These are phyloP conservation scores for Griposia aprilina DNA, from an alignment of 2,888 invertebrate species.

Conservation along the genomic window DNA sequence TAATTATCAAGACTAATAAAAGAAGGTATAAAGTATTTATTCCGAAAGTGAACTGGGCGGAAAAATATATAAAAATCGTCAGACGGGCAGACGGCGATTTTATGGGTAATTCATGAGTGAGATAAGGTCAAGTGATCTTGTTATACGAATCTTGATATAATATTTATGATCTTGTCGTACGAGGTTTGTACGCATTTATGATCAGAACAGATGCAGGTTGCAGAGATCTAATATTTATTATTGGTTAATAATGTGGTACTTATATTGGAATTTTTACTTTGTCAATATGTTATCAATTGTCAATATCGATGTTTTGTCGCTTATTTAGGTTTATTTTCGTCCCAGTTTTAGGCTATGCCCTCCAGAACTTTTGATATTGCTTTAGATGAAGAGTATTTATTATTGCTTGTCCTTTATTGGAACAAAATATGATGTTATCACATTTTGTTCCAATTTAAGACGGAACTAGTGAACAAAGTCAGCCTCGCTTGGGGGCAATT, in stretches of 20 bases:
- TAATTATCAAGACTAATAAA: slow-evolving; percentile 60
- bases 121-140: slow-evolving; percentile 64
- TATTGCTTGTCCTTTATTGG: not conserved
- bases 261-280: not conserved
- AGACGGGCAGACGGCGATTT: slow-evolving; percentile 54
- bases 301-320: not conserved
- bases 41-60: slow-evolving; percentile 37
- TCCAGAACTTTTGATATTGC: not conserved
- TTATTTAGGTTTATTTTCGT: not conserved
- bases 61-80: slow-evolving; percentile 57
- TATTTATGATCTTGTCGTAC: slow-evolving; percentile 53
- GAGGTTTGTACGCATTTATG: slow-evolving; percentile 12
- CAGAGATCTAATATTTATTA: slow-evolving; percentile 8
- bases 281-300: not conserved
- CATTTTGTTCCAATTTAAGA: slow-evolving; percentile 24
- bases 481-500: slow-evolving; percentile 48
- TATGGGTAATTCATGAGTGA: slow-evolving; percentile 57
- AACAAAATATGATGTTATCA: slow-evolving; percentile 3
- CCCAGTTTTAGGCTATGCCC: not conserved
- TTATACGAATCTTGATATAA: slow-evolving; percentile 49
- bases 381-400: not conserved
- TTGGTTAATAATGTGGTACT: not conserved
- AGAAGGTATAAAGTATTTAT: slow-evolving; percentile 61
- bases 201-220: slow-evolving; percentile 20
- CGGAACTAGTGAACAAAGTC: slow-evolving; percentile 48